Evolutionary conservation across 2,888 invertebrate genomes (phyloP), one percentile per base, ranked within the genome.

Genomic region (Ennomos erosarius): DNA sequence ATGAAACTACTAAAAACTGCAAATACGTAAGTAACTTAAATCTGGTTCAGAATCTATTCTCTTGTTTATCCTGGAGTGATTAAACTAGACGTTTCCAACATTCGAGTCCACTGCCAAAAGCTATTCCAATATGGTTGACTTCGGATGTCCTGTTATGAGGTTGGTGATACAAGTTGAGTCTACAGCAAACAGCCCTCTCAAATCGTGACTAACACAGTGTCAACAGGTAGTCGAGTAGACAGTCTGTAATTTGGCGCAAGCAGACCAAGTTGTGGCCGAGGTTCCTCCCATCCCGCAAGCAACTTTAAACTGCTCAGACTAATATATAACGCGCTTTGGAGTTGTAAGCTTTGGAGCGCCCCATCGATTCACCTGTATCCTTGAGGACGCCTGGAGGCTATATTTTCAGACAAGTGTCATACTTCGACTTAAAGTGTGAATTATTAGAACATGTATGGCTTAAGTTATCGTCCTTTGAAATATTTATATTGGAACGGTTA

Each of bases 141-240:
- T 61, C 67, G 69, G 71, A 72, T 65, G 71, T 70, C 71, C 71
- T 64, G 69, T 70, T 61, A 64, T 71, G 71, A 71, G 73, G 71
- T 64, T 55, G 65, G 55, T 45, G 55, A 70, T 71, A 75, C 75
- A 79, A 81, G 76, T 81, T 78, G 75, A 76, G 81, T 80, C 77
- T 76, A 79, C 74, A 78, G 75, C 75, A 81, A 82, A 83, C 82
- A 81, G 76, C 75, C 75, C 78, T 78, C 79, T 78, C 77, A 80
- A 84, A 84, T 81, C 74, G 75, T 78, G 79, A 85, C 82, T 81
- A 82, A 82, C 80, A 73, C 73, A 81, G 77, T 82, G 87, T 87
- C 90, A 91, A 90, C 89, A 88, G 90, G 90, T 90, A 89, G 86
- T 81, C 78, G 78, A 88, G 83, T 83, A 84, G 85, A 83, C 86